Percentiles rank a stretch among this genome's conserved stretches.
Evolutionary conservation across 2,888 invertebrate genomes (phyloP).

Genomic region (Selenia dentaria): DNA sequence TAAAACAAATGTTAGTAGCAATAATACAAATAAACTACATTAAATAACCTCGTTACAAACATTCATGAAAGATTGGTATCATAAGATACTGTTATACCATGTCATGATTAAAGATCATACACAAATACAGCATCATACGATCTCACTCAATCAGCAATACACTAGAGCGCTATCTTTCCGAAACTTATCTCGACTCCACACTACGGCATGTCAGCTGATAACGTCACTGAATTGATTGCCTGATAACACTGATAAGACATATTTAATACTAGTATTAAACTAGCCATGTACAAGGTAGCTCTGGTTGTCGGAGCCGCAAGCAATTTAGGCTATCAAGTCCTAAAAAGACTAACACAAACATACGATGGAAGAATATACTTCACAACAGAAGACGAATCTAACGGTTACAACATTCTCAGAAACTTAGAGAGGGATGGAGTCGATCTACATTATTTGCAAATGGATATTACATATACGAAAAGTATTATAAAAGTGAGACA

Average conservation of each 20-base stretch:
- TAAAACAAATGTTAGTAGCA: too few species aligned
- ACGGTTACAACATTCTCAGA: slow-evolving; percentile 66
- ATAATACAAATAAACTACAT: too few species aligned
- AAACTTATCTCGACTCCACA: slow-evolving; percentile 52
- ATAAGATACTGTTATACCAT: too few species aligned
- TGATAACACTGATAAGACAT: slow-evolving; percentile 64
- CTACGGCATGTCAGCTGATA: slow-evolving; percentile 56
- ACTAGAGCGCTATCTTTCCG: slow-evolving; percentile 45
- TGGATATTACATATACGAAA: slow-evolving; percentile 75
- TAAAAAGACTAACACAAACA: slow-evolving; percentile 58
- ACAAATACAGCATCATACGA: slow-evolving; percentile 51
- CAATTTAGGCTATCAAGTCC: slow-evolving; percentile 73
- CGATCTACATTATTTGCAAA: slow-evolving; percentile 60
- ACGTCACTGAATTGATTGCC: slow-evolving; percentile 62
- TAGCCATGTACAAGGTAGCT: slow-evolving; percentile 72
- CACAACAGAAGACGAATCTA: slow-evolving; percentile 69
- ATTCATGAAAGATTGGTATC: too few species aligned
- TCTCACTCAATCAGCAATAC: slow-evolving; percentile 41
- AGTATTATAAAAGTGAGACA: slow-evolving; percentile 72
- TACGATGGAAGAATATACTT: slow-evolving; percentile 74
- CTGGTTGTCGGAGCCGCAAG: slow-evolving; percentile 72
- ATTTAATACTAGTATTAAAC: slow-evolving; percentile 54
- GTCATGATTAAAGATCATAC: not conserved
- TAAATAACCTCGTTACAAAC: too few species aligned
- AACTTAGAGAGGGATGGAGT: slow-evolving; percentile 49